Conservation (phyloP, 2,888 invertebrate genomes). For the Epinotia bilunana region DNA sequence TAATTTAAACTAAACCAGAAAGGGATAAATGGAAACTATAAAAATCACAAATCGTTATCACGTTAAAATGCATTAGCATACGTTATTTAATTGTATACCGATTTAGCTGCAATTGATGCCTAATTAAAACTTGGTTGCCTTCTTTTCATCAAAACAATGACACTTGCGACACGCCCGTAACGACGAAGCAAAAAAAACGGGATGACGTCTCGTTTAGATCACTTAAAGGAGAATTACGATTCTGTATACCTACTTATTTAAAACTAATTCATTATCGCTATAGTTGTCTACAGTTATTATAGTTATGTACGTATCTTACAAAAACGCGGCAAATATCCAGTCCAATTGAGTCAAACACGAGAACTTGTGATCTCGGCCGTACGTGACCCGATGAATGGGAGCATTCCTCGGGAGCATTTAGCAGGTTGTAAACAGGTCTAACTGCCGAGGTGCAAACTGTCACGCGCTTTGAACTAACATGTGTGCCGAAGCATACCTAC, state of each 20-base stretch:
- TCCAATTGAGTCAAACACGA: conserved; percentile 10
- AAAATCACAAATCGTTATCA: background rate
- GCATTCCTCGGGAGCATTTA: conserved; percentile 57
- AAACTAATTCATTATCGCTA: no score
- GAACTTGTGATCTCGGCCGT: conserved; percentile 57
- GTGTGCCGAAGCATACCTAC: conserved; percentile 22
- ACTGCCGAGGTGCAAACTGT: conserved; percentile 70
- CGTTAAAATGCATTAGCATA: background rate
- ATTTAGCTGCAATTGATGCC: background rate
- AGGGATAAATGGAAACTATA: background rate
- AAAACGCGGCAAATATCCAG: background rate
- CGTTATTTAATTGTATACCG: background rate
- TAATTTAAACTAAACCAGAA: background rate
- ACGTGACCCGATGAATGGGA: conserved; percentile 77
- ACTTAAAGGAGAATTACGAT: no score
- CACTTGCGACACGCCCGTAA: no score
- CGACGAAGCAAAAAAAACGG: no score
- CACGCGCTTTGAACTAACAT: conserved; percentile 51
- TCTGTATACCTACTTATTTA: no score
- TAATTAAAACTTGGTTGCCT: no score
- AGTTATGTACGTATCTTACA: background rate
- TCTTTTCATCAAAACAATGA: no score
- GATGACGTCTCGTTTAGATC: no score
- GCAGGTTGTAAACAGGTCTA: conserved; percentile 82
- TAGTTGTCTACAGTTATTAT: background rate